Evolutionary conservation across 1,140 invertebrate species (phyloP).

Genomic region (Hirudo medicinalis): DNA sequence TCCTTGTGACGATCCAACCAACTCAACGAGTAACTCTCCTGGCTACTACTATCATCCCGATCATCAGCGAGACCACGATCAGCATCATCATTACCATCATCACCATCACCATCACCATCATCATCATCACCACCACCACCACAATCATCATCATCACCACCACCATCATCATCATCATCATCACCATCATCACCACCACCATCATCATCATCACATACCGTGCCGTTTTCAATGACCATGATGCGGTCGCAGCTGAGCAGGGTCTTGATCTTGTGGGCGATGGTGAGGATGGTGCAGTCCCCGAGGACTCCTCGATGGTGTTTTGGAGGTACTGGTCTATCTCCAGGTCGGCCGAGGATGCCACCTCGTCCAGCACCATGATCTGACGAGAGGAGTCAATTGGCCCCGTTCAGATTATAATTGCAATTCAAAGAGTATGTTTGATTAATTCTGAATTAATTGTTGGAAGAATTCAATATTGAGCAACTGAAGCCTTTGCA

Average conservation of each 20-base stretch:
- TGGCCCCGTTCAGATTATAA: too few relatives aligned
- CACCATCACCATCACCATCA: not conserved
- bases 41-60: too few relatives aligned
- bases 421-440: too few relatives aligned
- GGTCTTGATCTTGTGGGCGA: conserved; percentile 40
- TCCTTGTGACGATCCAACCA: too few relatives aligned
- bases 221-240: conserved; percentile 77
- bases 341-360: conserved; percentile 46
- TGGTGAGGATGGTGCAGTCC: conserved; percentile 42
- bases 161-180: conserved; percentile 3
- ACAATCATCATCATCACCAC: not conserved
- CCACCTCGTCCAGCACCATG: conserved; percentile 42
- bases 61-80: not conserved
- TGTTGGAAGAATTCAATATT: too few relatives aligned
- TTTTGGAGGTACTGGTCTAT: conserved; percentile 43
- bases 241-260: conserved; percentile 41
- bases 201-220: conserved; percentile 24
- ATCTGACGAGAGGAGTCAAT: conserved; percentile 28
- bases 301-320: conserved; percentile 41
- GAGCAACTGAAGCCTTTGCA: too few relatives aligned
- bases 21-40: too few relatives aligned
- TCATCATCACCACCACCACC: not conserved
- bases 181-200: not conserved
- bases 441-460: not conserved
- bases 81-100: not conserved